These are phyloP conservation scores for Sturnira hondurensis DNA, from an alignment of 2,113 vertebrate genomes.

Conservation along the genomic window DNA sequence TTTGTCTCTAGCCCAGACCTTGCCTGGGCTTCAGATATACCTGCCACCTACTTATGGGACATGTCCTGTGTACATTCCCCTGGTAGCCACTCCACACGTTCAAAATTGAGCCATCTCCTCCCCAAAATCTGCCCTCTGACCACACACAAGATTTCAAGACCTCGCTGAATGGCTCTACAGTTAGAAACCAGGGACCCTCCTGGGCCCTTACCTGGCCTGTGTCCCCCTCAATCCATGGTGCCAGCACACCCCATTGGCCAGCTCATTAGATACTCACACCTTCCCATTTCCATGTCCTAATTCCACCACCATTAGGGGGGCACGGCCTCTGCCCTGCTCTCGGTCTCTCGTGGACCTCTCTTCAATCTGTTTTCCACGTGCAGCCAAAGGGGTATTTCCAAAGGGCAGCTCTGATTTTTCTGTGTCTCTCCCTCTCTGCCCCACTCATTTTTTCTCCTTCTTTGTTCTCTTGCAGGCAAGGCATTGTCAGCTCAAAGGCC, in stretches of 20 bases:
- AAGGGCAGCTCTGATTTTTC: not conserved
- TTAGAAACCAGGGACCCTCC: not conserved
- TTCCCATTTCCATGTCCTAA: not conserved
- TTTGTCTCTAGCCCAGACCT: not conserved
- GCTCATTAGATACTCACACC: not conserved
- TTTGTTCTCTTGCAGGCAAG: not conserved
- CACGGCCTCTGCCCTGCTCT: not conserved
- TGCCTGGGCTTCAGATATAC: not conserved
- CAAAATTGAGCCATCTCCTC: not conserved
- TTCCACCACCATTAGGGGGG: too few relatives aligned
- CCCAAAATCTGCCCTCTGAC: not conserved
- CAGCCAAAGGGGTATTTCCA: not conserved
- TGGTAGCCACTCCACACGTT: not conserved
- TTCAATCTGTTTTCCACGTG: not conserved
- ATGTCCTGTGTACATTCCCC: rapidly evolving
- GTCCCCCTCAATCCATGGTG: not conserved
- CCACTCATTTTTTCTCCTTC: not conserved
- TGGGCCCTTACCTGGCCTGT: too few relatives aligned
- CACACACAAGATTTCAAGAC: not conserved
- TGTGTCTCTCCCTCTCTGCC: not conserved
- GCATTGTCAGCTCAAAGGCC: too few relatives aligned
- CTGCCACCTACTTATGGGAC: not conserved
- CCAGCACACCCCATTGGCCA: rapidly evolving
- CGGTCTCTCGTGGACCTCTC: not conserved
- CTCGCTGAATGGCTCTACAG: not conserved